phyloP scores from a whole-genome alignment of 2,113 vertebrate species.

The Phalacrocorax pelagicus region DNA sequence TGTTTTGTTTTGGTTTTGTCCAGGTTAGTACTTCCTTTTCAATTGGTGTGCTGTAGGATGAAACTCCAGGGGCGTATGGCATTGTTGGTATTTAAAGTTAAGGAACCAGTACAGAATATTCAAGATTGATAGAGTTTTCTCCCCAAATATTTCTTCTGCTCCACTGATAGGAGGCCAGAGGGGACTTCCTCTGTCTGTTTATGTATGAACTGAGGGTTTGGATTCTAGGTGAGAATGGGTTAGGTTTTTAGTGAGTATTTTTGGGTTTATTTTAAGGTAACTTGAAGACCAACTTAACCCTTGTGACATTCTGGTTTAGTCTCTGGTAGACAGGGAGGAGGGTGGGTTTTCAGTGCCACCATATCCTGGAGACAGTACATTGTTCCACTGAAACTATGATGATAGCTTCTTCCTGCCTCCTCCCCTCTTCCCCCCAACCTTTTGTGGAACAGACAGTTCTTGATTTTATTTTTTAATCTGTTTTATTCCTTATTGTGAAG shows the following conservation, averaged over 20 bases:
- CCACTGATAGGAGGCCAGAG: background rate
- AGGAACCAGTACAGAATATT: background rate
- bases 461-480: background rate
- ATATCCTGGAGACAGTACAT: background rate
- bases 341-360: background rate
- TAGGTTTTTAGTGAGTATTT: background rate
- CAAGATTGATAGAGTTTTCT: background rate
- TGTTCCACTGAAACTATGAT: background rate
- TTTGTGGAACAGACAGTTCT: background rate
- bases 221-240: background rate
- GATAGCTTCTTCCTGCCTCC: background rate
- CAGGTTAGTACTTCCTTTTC: background rate
- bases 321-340: background rate
- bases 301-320: background rate
- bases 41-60: background rate
- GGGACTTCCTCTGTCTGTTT: background rate
- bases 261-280: background rate
- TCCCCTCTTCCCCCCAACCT: background rate
- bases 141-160: background rate
- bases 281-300: background rate
- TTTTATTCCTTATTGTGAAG: background rate
- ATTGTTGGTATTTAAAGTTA: background rate
- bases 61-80: background rate
- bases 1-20: background rate
- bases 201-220: background rate